phyloP scores from a whole-genome alignment of 2,797 vertebrate genomes.

The Luscinia megarhynchos region DNA sequence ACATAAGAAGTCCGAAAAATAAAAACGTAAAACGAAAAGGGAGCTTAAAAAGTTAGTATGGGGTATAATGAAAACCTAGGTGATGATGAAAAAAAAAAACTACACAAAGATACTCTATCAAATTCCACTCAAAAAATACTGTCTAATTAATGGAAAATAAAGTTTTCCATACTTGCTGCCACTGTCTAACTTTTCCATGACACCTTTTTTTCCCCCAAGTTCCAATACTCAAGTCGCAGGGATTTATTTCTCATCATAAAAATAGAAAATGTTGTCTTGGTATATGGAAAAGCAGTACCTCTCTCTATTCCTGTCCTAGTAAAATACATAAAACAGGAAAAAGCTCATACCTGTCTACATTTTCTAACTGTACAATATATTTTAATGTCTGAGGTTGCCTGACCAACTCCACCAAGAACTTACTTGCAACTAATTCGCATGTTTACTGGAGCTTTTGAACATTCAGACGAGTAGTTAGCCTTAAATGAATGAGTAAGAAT shows the following conservation, averaged over 20 bases:
- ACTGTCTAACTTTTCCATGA: background rate
- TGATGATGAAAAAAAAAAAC: background rate
- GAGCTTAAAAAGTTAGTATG: background rate
- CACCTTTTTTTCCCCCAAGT: background rate
- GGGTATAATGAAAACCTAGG: rapidly evolving
- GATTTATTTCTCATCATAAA: background rate
- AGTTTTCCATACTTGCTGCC: background rate
- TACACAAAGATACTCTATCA: background rate
- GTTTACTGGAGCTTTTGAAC: background rate
- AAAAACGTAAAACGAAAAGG: background rate
- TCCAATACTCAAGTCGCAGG: background rate
- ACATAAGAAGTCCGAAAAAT: background rate
- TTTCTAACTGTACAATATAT: background rate
- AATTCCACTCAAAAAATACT: background rate
- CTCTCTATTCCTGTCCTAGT: background rate
- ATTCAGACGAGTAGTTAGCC: background rate
- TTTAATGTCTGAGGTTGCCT: background rate
- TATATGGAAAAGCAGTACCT: background rate
- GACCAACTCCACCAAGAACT: background rate
- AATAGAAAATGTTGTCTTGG: background rate
- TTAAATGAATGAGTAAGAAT: background rate
- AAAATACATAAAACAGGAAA: background rate
- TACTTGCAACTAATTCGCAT: background rate
- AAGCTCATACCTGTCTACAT: too few relatives aligned
- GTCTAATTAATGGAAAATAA: background rate